These are phyloP conservation scores for Calyptommatus sinebrachiatus DNA, from an alignment of 2,113 vertebrate species.

Conservation along the genomic window DNA sequence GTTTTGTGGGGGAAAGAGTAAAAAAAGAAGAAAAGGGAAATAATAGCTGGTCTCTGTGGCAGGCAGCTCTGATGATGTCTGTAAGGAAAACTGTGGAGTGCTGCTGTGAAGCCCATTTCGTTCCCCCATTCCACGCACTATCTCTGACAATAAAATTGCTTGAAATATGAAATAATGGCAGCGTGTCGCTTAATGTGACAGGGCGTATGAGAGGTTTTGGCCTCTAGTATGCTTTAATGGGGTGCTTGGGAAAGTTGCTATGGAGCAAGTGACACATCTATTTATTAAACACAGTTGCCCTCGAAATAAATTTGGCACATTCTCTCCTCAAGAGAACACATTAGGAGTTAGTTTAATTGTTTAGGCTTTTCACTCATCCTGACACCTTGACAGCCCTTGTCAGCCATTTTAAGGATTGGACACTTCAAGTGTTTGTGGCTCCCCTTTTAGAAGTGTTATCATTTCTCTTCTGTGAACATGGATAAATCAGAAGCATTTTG, in stretches of 20 bases:
- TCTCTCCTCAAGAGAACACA: conserved; percentile 41
- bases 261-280: conserved; percentile 38
- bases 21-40: conserved; percentile 27
- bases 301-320: conserved; percentile 54
- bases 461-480: conserved; percentile 16
- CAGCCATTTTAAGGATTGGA: conserved; percentile 50
- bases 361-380: conserved; percentile 44
- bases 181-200: conserved; percentile 46
- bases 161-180: conserved; percentile 60
- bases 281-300: conserved; percentile 66
- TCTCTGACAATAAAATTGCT: conserved; percentile 60
- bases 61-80: conserved; percentile 30
- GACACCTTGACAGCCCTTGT: conserved; percentile 61
- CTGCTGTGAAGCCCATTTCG: conserved; percentile 47
- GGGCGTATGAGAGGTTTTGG: conserved; percentile 50
- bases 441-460: conserved; percentile 33
- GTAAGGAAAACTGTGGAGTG: neutral
- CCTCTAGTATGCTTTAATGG: conserved; percentile 58
- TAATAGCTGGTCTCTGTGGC: conserved; percentile 9
- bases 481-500: neutral
- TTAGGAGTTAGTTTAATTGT: conserved; percentile 56
- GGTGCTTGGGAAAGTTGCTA: conserved; percentile 37
- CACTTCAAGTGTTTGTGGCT: conserved; percentile 18
- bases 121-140: conserved; percentile 43
- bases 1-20: neutral